phyloP scores from a whole-genome alignment of 2,888 invertebrate genomes.

The Notodonta dromedarius region DNA sequence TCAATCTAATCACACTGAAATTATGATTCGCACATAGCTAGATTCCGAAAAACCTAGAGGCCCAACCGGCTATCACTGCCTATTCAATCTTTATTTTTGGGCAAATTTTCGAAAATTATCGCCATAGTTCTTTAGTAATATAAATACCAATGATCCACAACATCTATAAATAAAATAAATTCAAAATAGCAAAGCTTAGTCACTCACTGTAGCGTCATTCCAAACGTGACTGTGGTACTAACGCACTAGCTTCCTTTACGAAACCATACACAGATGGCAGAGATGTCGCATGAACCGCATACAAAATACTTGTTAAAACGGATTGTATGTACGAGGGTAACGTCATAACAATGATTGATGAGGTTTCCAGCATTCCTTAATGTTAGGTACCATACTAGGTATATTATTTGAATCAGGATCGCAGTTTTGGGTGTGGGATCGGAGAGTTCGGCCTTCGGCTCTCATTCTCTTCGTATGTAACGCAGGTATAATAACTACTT shows the following conservation, averaged over 20 bases:
- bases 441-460: no score
- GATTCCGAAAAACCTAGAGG: no score
- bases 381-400: not conserved
- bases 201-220: not conserved
- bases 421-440: no score
- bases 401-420: no score
- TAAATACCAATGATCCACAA: not conserved
- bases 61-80: no score
- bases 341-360: not conserved
- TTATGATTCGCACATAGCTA: no score
- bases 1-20: no score
- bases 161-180: not conserved
- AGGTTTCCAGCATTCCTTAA: not conserved
- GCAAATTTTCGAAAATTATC: no score
- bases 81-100: no score
- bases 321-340: not conserved
- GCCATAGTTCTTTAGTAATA: no score
- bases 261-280: slow-evolving; percentile 24
- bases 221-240: slow-evolving; percentile 14
- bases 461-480: no score
- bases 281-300: slow-evolving; percentile 26
- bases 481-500: no score
- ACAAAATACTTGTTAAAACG: slow-evolving; percentile 13
- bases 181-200: not conserved
- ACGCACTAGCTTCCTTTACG: slow-evolving; percentile 36